Percentiles rank a stretch among this genome's conserved stretches.
Evolutionary conservation across 2,888 invertebrate genomes (phyloP).

Genomic region (Archips crataeganus): DNA sequence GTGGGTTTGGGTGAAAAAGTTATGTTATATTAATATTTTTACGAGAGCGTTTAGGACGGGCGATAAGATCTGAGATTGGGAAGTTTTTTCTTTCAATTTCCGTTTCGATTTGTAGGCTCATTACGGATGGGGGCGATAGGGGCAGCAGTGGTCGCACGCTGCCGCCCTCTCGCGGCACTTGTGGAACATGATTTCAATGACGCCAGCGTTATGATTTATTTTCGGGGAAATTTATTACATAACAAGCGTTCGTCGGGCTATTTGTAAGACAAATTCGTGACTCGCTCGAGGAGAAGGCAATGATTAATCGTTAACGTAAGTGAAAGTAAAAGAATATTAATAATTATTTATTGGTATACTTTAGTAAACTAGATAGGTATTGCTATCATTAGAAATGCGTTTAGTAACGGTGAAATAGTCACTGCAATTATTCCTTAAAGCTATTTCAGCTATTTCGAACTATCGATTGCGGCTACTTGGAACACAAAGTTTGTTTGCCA

Average conservation of each 20-base stretch:
- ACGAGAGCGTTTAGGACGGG: slow-evolving; percentile 83
- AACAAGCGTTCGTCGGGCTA: slow-evolving; percentile 50
- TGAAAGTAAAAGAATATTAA: slow-evolving; percentile 32
- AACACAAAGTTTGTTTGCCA: slow-evolving; percentile 23
- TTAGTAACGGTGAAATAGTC: not conserved
- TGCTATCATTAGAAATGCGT: slow-evolving; percentile 5
- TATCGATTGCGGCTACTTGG: slow-evolving; percentile 25
- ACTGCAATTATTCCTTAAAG: slow-evolving; percentile 16
- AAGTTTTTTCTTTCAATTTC: slow-evolving; percentile 86
- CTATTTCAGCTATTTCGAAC: slow-evolving; percentile 20
- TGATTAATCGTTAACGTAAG: slow-evolving; percentile 37
- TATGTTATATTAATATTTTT: slow-evolving; percentile 87
- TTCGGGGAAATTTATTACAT: slow-evolving; percentile 62
- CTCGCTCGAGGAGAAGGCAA: slow-evolving; percentile 48
- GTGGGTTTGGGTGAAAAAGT: slow-evolving; percentile 86
- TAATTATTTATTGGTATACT: slow-evolving; percentile 26
- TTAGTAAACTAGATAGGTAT: not conserved
- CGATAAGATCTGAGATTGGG: slow-evolving; percentile 84
- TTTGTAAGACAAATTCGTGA: slow-evolving; percentile 63
- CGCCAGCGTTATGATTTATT: slow-evolving; percentile 75
- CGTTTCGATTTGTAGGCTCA: slow-evolving; percentile 85
- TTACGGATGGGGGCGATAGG: slow-evolving; percentile 85
- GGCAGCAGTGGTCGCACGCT: slow-evolving; percentile 78
- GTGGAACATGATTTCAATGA: slow-evolving; percentile 78
- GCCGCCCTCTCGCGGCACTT: slow-evolving; percentile 64